Percentiles rank a stretch among this genome's conserved stretches.
Conservation (phyloP, 2,888 invertebrate species). For the Drosophila engyochracea region DNA sequence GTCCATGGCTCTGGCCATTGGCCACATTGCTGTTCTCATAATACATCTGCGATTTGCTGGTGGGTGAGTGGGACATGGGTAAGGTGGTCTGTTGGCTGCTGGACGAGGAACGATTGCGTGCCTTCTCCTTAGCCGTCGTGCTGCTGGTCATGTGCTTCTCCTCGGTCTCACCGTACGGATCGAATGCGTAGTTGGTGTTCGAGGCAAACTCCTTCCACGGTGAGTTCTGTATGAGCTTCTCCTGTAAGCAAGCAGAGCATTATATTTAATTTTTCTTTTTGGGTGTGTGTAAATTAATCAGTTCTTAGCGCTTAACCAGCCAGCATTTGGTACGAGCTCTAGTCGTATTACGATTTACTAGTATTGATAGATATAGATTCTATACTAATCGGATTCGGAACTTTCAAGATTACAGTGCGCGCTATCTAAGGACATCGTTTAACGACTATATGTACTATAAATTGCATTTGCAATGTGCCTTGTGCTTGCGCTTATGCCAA, state of each 20-base stretch:
- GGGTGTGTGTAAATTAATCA: not conserved
- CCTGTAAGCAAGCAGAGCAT: slow-evolving; percentile 86
- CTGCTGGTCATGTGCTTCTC: slow-evolving; percentile 87
- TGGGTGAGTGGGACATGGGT: slow-evolving; percentile 85
- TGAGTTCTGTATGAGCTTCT: slow-evolving; percentile 92
- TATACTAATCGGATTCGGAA: slow-evolving; percentile 13
- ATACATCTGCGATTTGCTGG: slow-evolving; percentile 84
- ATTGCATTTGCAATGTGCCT: slow-evolving; percentile 56
- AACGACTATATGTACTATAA: slow-evolving; percentile 49
- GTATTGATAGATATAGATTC: not conserved
- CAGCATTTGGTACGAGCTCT: slow-evolving; percentile 79
- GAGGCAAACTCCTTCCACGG: slow-evolving; percentile 95
- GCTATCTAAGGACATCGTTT: slow-evolving; percentile 29
- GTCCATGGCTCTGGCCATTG: slow-evolving; percentile 49
- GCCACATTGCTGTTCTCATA: slow-evolving; percentile 76
- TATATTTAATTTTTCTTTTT: not conserved
- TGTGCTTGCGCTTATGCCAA: slow-evolving; percentile 58
- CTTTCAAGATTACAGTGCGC: slow-evolving; percentile 41
- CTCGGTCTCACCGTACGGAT: slow-evolving; percentile 93
- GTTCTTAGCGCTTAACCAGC: slow-evolving; percentile 79
- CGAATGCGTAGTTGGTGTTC: slow-evolving; percentile 96
- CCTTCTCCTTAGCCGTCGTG: slow-evolving; percentile 79
- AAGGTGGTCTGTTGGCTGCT: slow-evolving; percentile 84
- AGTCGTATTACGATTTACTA: slow-evolving; percentile 16
- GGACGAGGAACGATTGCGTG: slow-evolving; percentile 75